Evolutionary conservation across 2,888 invertebrate genomes (phyloP), one percentile per base, ranked within the genome.

Genomic region (Ochropacha duplaris): DNA sequence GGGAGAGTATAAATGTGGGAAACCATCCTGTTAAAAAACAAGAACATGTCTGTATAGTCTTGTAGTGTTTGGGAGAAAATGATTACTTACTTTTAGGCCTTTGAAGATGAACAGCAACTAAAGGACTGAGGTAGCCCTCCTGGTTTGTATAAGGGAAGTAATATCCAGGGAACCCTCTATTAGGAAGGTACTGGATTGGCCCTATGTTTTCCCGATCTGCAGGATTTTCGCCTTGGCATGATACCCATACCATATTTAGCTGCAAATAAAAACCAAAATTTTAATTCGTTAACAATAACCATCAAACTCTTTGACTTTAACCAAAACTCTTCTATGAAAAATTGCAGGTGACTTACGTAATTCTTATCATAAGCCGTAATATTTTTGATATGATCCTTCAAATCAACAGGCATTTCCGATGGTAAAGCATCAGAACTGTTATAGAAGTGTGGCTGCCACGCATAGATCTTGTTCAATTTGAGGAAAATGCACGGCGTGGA

Each of bases 391-490:
- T 96, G 94, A 0, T 94, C 90, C 79, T 95, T 96, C 64, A 98
- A 87, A 55, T 93, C 93, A 0, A 87, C 71, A 0, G 98, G 97
- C 97, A 98, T 97, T 1, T 94, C 94, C 0, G 84, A 74, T 0
- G 98, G 98, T 54, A 98, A 90, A 57, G 92, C 85, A 9, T 93
- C 89, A 0, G 96, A 94, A 65, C 95, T 94, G 77, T 97, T 96
- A 81, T 96, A 98, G 78, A 94, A 96, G 34, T 96, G 94, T 0
- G 99, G 98, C 65, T 94, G 93, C 98, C 98, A 99, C 22, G 96
- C 97, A 74, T 95, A 98, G 77, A 98, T 98, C 94, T 97, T 98
- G 92, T 99, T 99, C 49, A 99, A 93, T 85, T 99, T 99, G 58
- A 99, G 94, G 82, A 99, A 96, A 65, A 99, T 94, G 88, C 99